Conservation (phyloP, 2,888 invertebrate species). For the Drosophila flavopinicola region DNA sequence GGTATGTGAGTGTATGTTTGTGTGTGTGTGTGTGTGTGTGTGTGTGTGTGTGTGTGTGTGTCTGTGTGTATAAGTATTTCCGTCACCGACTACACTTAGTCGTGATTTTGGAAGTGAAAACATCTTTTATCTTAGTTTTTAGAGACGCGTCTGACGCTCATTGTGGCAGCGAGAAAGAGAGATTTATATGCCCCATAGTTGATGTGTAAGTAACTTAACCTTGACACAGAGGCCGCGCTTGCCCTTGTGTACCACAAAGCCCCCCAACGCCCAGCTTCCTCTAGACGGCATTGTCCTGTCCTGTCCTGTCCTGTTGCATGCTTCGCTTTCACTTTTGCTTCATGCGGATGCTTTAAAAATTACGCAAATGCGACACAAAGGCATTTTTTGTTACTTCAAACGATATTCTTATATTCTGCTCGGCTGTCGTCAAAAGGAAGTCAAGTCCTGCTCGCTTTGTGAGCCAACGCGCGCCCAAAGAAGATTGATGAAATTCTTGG, state of each 20-base stretch:
- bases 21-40: conserved; percentile 1
- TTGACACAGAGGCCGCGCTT: conserved; percentile 53
- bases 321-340: conserved; percentile 51
- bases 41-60: neutral
- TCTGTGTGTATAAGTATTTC: conserved; percentile 38
- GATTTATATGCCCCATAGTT: conserved; percentile 36
- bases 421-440: conserved; percentile 16
- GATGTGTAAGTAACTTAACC: conserved; percentile 48
- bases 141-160: conserved; percentile 47
- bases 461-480: conserved; percentile 17
- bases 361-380: conserved; percentile 66
- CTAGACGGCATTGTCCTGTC: conserved; percentile 24
- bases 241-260: conserved; percentile 28
- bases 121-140: conserved; percentile 65
- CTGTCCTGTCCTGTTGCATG: conserved; percentile 66
- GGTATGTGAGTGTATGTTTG: conserved; percentile 4
- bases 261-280: neutral
- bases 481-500: conserved; percentile 73
- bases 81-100: conserved; percentile 68
- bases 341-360: conserved; percentile 61
- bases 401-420: conserved; percentile 44
- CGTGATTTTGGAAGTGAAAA: conserved; percentile 50
- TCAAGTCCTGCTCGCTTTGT: conserved; percentile 13
- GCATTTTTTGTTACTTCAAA: conserved; percentile 47
- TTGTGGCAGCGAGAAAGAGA: conserved; percentile 27